Evolutionary conservation across 2,113 vertebrate species (phyloP).

Genomic region (Trichomycterus rosablanca): DNA sequence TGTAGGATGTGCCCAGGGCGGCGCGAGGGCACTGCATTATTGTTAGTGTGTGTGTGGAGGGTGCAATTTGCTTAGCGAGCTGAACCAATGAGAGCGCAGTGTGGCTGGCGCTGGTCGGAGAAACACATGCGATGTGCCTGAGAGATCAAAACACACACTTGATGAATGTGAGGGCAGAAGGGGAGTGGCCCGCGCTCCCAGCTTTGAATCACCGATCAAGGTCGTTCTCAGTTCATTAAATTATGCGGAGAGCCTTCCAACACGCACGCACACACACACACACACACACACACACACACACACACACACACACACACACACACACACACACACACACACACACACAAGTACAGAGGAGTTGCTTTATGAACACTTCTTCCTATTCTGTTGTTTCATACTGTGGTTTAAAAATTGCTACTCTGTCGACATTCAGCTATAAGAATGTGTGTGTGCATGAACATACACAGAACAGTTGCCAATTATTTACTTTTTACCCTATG

Average conservation of each 20-base stretch:
- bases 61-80: constrained; percentile 21
- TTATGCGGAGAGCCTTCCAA: constrained; percentile 63
- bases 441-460: no score
- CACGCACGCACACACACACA: constrained; percentile 41
- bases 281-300: constrained; percentile 33
- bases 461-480: no score
- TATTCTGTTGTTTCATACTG: no score
- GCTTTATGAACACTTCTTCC: no score
- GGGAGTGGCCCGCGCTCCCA: constrained; percentile 64
- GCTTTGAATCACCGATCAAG: constrained; percentile 82
- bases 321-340: constrained; percentile 4
- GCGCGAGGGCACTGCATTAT: constrained; percentile 31
- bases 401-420: no score
- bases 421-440: no score
- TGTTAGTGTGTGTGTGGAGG: constrained; percentile 25
- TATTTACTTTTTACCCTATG: no score
- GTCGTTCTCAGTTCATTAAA: constrained; percentile 86
- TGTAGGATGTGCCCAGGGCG: constrained; percentile 40
- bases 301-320: no score
- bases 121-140: constrained; percentile 86
- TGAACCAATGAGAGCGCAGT: constrained; percentile 61
- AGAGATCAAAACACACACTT: constrained; percentile 93
- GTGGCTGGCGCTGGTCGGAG: constrained; percentile 76
- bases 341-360: constrained; percentile 27
- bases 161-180: constrained; percentile 85